Base-by-base conservation (phyloP, 2,888 invertebrate species). In the Coleophora deauratella region DNA sequence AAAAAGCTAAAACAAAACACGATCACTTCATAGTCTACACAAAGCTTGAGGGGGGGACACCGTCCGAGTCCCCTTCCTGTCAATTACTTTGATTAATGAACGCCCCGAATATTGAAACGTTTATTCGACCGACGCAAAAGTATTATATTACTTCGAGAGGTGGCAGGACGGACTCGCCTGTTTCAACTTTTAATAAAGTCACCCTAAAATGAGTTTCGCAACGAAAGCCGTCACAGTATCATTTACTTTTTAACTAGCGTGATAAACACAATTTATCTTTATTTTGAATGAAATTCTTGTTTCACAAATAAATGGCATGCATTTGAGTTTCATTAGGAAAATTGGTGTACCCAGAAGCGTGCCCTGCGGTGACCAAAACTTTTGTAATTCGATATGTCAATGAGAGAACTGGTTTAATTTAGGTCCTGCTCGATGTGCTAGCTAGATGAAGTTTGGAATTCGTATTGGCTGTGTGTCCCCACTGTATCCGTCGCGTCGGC, bases 51-150 rank as follows among this genome's bases (percentile, higher is more conserved):
- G 14, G 30, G 40, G 14, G 30, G 40, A 62, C 61, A 70, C 62
- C 64, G 63, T 50, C 59, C 65, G 52, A 67, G 69, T 70, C 74
- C 74, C 62, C 72, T 66, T 68, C 62, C 68, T 77, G 84, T 84
- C 85, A 85, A 84, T 85, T 84, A 81, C 68, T 62, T 69, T 81
- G 82, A 84, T 84, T 81, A 85, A 84, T 85, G 82, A 75, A 75
- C 61, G 67, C 67, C 66, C 64, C 62, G 75, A 79, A 81, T 81
- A 85, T 84, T 81, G 80, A 80, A 85, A 78, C 78, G 78, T 79
- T 79, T 77, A 79, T 76, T 76, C 69, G 72, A 70, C 68, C 72
- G 66, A 66, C 66, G 67, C 69, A 66, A 72, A 78, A 76, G 77
- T 79, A 78, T 80, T 68, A 77, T 70, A 78, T 73, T 72, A 75